Evolutionary conservation across 1,140 invertebrate species (phyloP), one percentile per base, ranked within the genome.

Genomic region (Drosophila punjabiensis): DNA sequence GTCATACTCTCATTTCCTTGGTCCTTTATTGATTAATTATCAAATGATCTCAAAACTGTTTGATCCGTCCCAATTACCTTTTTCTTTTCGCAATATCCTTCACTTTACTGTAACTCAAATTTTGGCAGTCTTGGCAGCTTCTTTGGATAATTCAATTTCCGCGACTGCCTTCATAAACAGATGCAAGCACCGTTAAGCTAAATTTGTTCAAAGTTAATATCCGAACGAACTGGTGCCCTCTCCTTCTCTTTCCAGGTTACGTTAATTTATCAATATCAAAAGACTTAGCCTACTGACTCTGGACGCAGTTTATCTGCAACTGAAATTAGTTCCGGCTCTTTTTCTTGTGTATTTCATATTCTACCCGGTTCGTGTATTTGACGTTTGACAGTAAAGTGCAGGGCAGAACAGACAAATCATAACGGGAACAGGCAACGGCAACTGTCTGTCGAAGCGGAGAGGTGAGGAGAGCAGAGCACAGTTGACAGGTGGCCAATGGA

Each of bases 401-500:
- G 20, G 45, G 63, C 28, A 56, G 33, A 39, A 37, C 28, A 66
- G 66, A 50, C 45, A 70, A 70, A 68, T 70, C 47, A 70, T 70
- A 70, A 70, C 67, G 62, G 67, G 18, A 50, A 48, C 30, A 45
- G 55, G 56, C 63, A 45, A 45, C 16, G 52, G 52, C 52, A 67
- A 61, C 50, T 59, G 62, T 60, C 32, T 32, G 58, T 10, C 16
- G 20, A 62, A n/a, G 28, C 58, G 39, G 28, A 5, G 14, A 28
- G 14, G 20, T 37, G 14, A 6, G 50, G 16, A 13, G 10, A 33
- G 30, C n/a, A 20, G 35, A n/a, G 11, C 8, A 52, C 18, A 68
- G 64, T 53, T 70, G 67, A 70, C 67, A 70, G 67, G 67, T 70
- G 67, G 67, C 63, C 67, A 35, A 67, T 69, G 67, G 35, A 50